A percentile compares a stretch with the other conserved stretches of the same genome.
Conservation (phyloP, 1,140 invertebrate genomes). For the Eueides isabella region DNA sequence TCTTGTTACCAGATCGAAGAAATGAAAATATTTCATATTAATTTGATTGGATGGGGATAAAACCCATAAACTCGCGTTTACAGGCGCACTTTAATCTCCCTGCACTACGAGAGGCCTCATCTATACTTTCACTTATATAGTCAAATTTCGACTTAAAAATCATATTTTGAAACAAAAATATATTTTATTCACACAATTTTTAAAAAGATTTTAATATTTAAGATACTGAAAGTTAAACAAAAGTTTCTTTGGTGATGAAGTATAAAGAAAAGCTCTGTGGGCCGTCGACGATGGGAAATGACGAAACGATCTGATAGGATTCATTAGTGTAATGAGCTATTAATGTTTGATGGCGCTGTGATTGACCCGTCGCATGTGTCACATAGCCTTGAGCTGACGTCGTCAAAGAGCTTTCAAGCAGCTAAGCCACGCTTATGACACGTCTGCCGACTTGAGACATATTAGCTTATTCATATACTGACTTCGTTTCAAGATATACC, state of each 20-base stretch:
- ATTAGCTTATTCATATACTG: neutral
- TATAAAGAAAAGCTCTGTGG: constrained; percentile 53
- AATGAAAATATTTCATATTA: no score
- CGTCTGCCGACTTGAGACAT: neutral
- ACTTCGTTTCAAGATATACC: neutral
- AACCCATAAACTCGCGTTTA: no score
- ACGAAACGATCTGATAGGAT: constrained; percentile 79
- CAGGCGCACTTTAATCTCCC: no score
- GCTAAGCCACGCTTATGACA: constrained; percentile 24
- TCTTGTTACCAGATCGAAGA: no score
- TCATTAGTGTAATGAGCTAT: constrained; percentile 82
- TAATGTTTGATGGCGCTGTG: constrained; percentile 79
- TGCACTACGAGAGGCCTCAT: no score
- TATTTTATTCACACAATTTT: neutral
- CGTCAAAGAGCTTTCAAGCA: constrained; percentile 18
- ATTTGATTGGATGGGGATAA: no score
- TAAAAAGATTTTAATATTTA: neutral
- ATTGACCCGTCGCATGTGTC: constrained; percentile 71
- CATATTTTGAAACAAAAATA: no score
- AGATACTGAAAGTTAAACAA: constrained; percentile 38
- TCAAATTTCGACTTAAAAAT: no score
- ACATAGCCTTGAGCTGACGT: constrained; percentile 27
- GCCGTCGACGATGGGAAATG: constrained; percentile 56
- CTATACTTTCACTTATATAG: no score
- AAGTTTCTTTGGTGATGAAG: constrained; percentile 51